phyloP scores from a whole-genome alignment of 2,113 vertebrate species.

The Zosterops borbonicus region DNA sequence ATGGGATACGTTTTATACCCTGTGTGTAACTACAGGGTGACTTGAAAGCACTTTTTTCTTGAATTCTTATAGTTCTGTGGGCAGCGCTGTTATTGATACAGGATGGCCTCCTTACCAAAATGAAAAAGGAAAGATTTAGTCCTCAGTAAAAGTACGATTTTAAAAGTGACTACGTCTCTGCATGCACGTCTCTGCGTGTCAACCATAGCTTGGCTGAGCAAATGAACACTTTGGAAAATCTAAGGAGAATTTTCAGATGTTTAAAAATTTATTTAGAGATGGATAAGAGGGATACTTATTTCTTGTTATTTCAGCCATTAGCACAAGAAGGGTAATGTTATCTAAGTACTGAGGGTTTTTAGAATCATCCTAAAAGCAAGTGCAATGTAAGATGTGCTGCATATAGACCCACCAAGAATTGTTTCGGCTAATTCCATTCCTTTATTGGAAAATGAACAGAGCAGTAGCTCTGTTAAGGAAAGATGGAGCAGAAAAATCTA shows the following conservation, averaged over 20 bases:
- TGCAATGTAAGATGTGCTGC: background rate
- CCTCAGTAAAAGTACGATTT: background rate
- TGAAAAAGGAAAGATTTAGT: background rate
- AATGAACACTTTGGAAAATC: background rate
- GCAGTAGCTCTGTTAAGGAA: background rate
- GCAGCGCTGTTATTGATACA: background rate
- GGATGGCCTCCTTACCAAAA: background rate
- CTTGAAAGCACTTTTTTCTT: background rate
- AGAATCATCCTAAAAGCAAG: background rate
- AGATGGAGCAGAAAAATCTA: background rate
- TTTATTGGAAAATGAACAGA: background rate
- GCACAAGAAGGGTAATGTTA: background rate
- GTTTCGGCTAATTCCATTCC: background rate
- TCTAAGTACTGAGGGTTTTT: background rate
- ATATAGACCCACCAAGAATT: background rate
- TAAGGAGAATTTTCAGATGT: background rate
- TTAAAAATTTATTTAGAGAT: background rate
- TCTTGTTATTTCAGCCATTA: background rate
- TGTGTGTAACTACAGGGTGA: background rate
- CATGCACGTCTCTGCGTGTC: background rate
- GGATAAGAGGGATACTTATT: background rate
- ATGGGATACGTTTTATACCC: accelerated
- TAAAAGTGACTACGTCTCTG: background rate
- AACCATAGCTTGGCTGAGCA: background rate
- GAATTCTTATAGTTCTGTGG: background rate